Base-by-base conservation (phyloP, 2,113 vertebrate genomes). In the Oncorhynchus tshawytscha region DNA sequence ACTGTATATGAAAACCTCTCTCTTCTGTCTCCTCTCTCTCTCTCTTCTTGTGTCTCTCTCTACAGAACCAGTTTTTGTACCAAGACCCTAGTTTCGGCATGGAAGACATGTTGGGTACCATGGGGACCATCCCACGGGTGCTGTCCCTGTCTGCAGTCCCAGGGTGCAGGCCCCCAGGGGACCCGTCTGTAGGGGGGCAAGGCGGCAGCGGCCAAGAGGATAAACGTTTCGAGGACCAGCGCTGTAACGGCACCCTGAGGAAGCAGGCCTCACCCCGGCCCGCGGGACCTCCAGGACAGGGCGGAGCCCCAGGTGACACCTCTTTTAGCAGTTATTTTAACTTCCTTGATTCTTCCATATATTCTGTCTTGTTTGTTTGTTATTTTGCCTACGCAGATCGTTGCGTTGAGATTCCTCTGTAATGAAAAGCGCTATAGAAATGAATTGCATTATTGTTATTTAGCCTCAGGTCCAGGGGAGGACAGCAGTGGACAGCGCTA, bases 401-500 rank as follows among this genome's bases (percentile, higher is more conserved):
- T 54, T 54, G 51, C 16, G 1, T 54, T 54, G 51, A 18, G 51
- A 54, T 54, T 54, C 16, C 16, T 13, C 25, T 15, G 51, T 54
- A 15, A 54, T 54, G 16, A 54, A 54, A 54, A 18, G 3, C 1
- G 15, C 51, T 54, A 54, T 18, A 54, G 13, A 16, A 54, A 54
- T 54, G 1, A 54, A 54, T 54, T 45, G 2, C 9, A 3, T 15
- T 54, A 54, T 54, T 54, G 4, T 18, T 5, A 54, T 54, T 54
- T 15, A 54, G 51, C 51, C 51, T 6, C 25, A 25, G 75, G 82
- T 67, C 83, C 75, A 65, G 83, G 91, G 20, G 97, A 99, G 16
- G 97, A 99, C 70, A 95, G 93, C 77, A 94, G 92, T 84, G 93
- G 94, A 29, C 98, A 99, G 91, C 94, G 98, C 31, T 99, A 99